These are phyloP conservation scores for Coleophora flavipennella DNA, from an alignment of 2,888 invertebrate species.

Conservation along the genomic window DNA sequence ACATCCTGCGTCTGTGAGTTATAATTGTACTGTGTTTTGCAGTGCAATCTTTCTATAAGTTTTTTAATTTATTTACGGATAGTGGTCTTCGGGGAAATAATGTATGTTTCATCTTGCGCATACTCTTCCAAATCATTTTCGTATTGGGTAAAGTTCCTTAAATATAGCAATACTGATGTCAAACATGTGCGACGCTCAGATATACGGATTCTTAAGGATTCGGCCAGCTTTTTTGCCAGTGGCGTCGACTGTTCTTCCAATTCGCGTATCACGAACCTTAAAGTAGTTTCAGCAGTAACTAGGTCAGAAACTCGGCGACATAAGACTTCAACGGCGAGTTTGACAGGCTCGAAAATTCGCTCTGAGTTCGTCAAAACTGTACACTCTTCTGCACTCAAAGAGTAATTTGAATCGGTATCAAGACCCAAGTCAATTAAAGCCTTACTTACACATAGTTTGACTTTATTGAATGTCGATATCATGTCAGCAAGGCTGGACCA, in stretches of 20 bases:
- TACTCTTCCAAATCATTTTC: constrained; percentile 9
- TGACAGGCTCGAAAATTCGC: constrained; percentile 12
- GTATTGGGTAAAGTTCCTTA: constrained; percentile 8
- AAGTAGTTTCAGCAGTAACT: constrained; percentile 13
- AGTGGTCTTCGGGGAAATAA: constrained; percentile 3
- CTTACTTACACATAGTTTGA: constrained; percentile 15
- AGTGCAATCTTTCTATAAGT: constrained; percentile 9
- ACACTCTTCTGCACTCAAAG: constrained; percentile 14
- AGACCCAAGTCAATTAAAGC: constrained; percentile 14
- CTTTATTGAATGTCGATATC: constrained; percentile 10
- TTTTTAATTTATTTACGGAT: constrained; percentile 8
- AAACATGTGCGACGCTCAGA: constrained; percentile 12
- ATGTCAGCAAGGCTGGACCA: constrained; percentile 9
- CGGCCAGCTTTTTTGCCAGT: constrained; percentile 12
- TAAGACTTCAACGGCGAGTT: constrained; percentile 15
- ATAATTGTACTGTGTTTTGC: background rate
- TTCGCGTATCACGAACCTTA: constrained; percentile 16
- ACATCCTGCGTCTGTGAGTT: constrained; percentile 4
- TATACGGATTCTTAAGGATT: constrained; percentile 12
- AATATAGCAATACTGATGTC: constrained; percentile 10
- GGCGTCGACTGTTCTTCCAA: constrained; percentile 13
- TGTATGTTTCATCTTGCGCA: constrained; percentile 10
- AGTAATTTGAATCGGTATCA: constrained; percentile 11
- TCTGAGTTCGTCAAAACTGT: constrained; percentile 6
- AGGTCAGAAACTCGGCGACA: constrained; percentile 14